Evolutionary conservation across 2,888 invertebrate species (phyloP), one percentile per base, ranked within the genome.

Genomic region (Poecilobothrus nobilitatus): DNA sequence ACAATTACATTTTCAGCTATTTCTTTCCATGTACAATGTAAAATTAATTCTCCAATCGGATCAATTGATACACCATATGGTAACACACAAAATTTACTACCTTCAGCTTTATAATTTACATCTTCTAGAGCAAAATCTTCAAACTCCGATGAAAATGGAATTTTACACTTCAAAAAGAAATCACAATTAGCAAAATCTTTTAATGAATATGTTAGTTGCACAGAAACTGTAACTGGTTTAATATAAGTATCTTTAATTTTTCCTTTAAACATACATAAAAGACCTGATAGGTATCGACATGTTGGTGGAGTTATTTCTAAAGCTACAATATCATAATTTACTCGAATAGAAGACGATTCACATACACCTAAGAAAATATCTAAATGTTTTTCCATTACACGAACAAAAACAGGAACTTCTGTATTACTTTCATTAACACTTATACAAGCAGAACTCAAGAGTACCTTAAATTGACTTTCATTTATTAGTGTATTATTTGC

Each of bases 281-380:
- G 84, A 70, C 91, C 92, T 71, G 89, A 89, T 0, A 98, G 85
- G 82, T 94, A 91, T 74, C 89, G 89, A 76, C 91, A 94, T 75
- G 93, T 90, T 33, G 87, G 84, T 1, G 95, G 94, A 68, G 90
- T 87, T 73, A 88, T 86, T 77, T 90, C 89, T 71, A 97, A 84
- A 78, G 95, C 92, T 66, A 94, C 90, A 84, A 95, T 92, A 78
- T 97, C 93, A 81, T 93, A 95, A 77, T 90, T 90, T n/a, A 91
- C 89, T 74, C 91, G 86, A 64, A 89, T 84, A 66, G 91, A 90
- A 75, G 87, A 88, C 27, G 89, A 88, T 77, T 94, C 88, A 75
- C 89, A 90, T 10, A 93, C 87, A 9, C 97, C 97, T 67, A 90
- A 80, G 78, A 88, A 94, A 77, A 89, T 89, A 71, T 89, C 87